Evolutionary conservation across 2,113 vertebrate genomes (phyloP), one percentile per base, ranked within the genome.

Genomic region (Dipodomys spectabilis): DNA sequence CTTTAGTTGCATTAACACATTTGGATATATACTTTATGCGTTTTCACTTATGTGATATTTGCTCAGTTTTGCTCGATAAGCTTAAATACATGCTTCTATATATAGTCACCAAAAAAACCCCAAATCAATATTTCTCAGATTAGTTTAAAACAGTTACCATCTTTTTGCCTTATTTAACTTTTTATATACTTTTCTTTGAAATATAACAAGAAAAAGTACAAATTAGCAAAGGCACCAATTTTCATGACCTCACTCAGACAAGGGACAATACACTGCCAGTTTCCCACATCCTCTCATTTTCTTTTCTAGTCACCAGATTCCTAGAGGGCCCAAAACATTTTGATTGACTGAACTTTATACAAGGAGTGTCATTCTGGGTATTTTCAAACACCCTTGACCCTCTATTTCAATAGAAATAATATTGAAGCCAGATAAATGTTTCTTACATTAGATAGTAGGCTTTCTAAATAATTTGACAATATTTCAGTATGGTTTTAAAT

Each of bases 371-470:
- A 39, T 32, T 13, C 53, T 57, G 3, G 53, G 15, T 16, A 57
- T 57, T 83, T 86, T 60, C 83, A 65, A 84, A 78, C 7, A n/a
- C 30, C 25, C 11, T 69, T 23, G 67, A 2, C 69, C 92, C 97
- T 97, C 89, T 95, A 35, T 93, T 49, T 57, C 93, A 15, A 9
- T 75, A 89, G 6, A 94, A 89, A 94, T 82, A 49, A 86, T 93
- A 44, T 7, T 82, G 39, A 93, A 90, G 82, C 27, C 35, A 93
- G 22, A 81, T 10, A 4, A 95, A 71, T 91, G 4, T 74, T 91
- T 90, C 11, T 49, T 53, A 91, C 73, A 2, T 82, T 49, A 95
- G 62, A 64, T 75, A 57, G 5, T 78, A 94, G 4, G n/a, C 10
- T 81, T 88, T 92, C 35, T 60, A 81, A 57, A 82, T 84, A 94